A percentile compares a stretch with the other conserved stretches of the same genome.
These are phyloP conservation scores for Xestia ashworthii DNA, from an alignment of 2,888 invertebrate genomes.

Conservation along the genomic window DNA sequence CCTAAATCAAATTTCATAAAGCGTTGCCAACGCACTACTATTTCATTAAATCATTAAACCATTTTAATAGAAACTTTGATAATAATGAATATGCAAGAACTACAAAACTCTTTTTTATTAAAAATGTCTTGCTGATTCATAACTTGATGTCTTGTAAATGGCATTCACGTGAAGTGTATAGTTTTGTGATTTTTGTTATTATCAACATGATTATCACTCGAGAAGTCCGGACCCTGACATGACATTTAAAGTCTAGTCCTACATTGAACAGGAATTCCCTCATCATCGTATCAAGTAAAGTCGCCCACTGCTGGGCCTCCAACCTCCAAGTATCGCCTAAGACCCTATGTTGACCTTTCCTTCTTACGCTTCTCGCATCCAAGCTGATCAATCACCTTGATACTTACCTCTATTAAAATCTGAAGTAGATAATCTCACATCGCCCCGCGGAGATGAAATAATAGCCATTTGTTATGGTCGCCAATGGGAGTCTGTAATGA, in stretches of 20 bases:
- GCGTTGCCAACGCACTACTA: slow-evolving; percentile 5
- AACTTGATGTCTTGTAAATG: too few species aligned
- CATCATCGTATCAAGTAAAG: not conserved
- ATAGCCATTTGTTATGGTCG: slow-evolving; percentile 29
- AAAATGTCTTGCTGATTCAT: too few species aligned
- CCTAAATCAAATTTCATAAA: slow-evolving; percentile 6
- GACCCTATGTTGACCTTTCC: too few species aligned
- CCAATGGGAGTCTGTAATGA: slow-evolving; percentile 34
- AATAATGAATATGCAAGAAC: too few species aligned
- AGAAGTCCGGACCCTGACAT: too few species aligned
- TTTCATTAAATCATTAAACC: not conserved
- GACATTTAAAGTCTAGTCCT: too few species aligned
- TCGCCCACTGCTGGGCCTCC: not conserved
- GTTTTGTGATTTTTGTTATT: too few species aligned
- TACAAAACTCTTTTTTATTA: too few species aligned
- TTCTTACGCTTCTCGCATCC: not conserved
- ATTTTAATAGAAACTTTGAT: not conserved
- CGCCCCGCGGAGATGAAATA: slow-evolving; percentile 28
- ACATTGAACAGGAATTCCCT: not conserved
- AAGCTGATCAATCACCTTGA: not conserved
- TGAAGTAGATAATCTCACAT: slow-evolving; percentile 7
- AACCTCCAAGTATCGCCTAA: not conserved
- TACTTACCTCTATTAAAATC: slow-evolving; percentile 10
- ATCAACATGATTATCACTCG: too few species aligned
- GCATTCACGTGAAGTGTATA: too few species aligned